Conservation (phyloP, 2,888 invertebrate species). For the Dryococelus australis region DNA sequence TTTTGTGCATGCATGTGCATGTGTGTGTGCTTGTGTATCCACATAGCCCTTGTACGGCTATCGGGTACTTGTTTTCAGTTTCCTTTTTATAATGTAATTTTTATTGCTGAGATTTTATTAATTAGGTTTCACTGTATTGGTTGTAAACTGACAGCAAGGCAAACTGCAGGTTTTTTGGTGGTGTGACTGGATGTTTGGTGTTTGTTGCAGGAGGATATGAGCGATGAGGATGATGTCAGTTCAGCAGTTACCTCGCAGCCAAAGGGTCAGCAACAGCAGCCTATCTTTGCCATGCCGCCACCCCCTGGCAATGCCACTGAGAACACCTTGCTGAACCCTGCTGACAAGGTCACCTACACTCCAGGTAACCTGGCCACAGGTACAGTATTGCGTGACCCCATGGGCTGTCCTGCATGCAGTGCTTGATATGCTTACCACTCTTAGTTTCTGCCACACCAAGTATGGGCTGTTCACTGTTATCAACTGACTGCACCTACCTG, state of each 20-base stretch:
- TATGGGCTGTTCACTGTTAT: too few relatives aligned
- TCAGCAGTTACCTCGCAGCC: slow-evolving; percentile 67
- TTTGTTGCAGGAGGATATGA: slow-evolving; percentile 56
- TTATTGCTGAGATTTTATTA: too few relatives aligned
- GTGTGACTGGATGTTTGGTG: not conserved
- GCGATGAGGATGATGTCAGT: slow-evolving; percentile 66
- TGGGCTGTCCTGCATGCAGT: not conserved
- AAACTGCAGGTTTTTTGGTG: too few relatives aligned
- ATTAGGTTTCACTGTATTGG: too few relatives aligned
- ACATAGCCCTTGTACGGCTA: too few relatives aligned
- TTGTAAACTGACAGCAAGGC: too few relatives aligned
- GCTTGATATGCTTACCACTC: not conserved
- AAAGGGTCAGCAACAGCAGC: slow-evolving; percentile 55
- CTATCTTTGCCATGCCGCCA: slow-evolving; percentile 67
- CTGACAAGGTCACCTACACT: slow-evolving; percentile 62
- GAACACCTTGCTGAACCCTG: slow-evolving; percentile 72
- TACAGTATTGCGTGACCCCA: not conserved
- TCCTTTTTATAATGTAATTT: too few relatives aligned
- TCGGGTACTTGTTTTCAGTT: too few relatives aligned
- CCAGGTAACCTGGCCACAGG: slow-evolving; percentile 55
- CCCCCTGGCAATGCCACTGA: slow-evolving; percentile 65
- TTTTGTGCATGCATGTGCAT: too few relatives aligned
- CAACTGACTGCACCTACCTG: too few relatives aligned
- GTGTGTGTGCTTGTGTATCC: too few relatives aligned
- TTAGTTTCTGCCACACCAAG: too few relatives aligned